A percentile compares a stretch with the other conserved stretches of the same genome.
Conservation (phyloP, 2,797 vertebrate species). For the Trichosurus vulpecula region DNA sequence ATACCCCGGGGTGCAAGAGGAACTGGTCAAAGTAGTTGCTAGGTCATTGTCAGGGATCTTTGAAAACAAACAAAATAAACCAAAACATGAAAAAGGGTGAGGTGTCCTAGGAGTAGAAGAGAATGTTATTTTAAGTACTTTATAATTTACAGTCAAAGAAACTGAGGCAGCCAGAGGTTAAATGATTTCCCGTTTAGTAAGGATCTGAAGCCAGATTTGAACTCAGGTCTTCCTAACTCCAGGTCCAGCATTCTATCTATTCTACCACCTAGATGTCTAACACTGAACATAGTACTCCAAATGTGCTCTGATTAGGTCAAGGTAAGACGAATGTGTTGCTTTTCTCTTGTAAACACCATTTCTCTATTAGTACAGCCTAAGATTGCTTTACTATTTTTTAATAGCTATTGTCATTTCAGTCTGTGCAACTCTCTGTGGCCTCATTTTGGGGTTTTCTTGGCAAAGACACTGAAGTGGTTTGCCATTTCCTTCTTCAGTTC, state of each 20-base stretch:
- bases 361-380: background rate
- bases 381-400: background rate
- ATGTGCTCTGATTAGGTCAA: background rate
- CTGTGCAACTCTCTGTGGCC: no score
- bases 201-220: background rate
- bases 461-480: background rate
- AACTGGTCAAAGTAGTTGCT: background rate
- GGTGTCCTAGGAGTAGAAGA: background rate
- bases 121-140: background rate
- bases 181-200: background rate
- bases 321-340: background rate
- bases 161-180: background rate
- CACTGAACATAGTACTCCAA: background rate
- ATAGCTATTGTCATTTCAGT: background rate
- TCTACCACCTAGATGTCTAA: background rate
- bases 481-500: background rate
- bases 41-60: background rate
- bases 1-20: background rate
- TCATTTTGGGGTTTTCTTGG: background rate
- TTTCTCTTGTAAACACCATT: background rate
- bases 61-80: background rate
- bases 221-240: background rate
- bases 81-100: background rate
- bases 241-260: background rate
- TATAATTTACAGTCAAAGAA: background rate